Percentiles rank a stretch among this genome's conserved stretches.
phyloP scores from a whole-genome alignment of 1,140 invertebrate species.

The Drosophila mauritiana region DNA sequence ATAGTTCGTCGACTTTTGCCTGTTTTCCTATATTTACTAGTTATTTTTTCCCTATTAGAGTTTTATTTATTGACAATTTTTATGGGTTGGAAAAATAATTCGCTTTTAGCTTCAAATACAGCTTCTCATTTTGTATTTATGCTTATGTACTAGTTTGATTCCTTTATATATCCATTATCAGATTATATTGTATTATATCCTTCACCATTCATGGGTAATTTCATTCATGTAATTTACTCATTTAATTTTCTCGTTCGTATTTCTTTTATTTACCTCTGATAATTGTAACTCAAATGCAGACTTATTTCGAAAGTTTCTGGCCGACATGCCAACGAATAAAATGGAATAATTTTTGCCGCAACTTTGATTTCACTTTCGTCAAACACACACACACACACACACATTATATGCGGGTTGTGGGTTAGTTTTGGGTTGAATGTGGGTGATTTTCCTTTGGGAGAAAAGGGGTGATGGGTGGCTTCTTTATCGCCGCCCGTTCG shows the following conservation, averaged over 20 bases:
- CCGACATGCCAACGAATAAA: background rate
- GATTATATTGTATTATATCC: too few relatives aligned
- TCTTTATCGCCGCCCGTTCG: slow-evolving; percentile 1
- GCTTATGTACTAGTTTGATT: too few relatives aligned
- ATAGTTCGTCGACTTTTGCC: background rate
- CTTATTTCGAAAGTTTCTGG: background rate
- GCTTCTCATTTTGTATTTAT: too few relatives aligned
- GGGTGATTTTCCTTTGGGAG: background rate
- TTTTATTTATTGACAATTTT: background rate
- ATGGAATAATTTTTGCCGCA: slow-evolving; percentile 18
- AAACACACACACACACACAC: background rate
- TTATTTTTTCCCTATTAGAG: background rate
- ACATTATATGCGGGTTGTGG: too few relatives aligned
- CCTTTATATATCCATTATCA: too few relatives aligned
- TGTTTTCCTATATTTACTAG: background rate
- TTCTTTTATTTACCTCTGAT: background rate
- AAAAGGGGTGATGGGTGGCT: background rate
- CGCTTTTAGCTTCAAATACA: too few relatives aligned
- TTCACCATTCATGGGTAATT: too few relatives aligned
- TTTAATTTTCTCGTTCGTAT: background rate
- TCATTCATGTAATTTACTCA: background rate
- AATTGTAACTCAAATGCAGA: background rate
- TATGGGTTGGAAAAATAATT: background rate
- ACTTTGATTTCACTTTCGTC: slow-evolving; percentile 23
- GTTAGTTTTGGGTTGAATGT: background rate